phyloP scores from a whole-genome alignment of 2,888 invertebrate genomes.

The Drosophila barbarae region DNA sequence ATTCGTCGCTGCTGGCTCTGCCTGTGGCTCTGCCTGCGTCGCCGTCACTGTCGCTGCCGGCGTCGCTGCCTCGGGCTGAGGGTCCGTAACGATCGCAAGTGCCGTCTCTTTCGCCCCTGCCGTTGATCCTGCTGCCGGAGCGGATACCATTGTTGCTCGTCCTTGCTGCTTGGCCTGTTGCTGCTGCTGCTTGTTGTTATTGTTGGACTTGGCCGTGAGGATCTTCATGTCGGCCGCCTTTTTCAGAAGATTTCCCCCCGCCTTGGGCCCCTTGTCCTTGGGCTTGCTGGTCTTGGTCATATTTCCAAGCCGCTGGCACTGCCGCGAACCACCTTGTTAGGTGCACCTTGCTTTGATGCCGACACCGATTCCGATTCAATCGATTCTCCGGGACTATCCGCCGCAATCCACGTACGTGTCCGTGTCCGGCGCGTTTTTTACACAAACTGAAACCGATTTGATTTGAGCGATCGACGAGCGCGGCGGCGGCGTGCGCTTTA shows the following conservation, averaged over 20 bases:
- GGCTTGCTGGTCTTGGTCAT: constrained; percentile 64
- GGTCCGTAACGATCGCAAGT: constrained; percentile 3
- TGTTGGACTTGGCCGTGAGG: constrained; percentile 64
- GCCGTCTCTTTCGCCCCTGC: constrained; percentile 21
- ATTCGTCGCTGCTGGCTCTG: constrained; percentile 48
- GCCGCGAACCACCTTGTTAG: background rate
- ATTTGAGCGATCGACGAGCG: constrained; percentile 7
- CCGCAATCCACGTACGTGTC: constrained; percentile 57
- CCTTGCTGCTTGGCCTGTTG: constrained; percentile 35
- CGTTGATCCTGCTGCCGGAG: constrained; percentile 14
- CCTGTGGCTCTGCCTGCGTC: constrained; percentile 39
- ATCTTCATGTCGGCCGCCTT: constrained; percentile 77
- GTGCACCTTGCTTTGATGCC: constrained; percentile 2
- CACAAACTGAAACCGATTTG: constrained; percentile 61
- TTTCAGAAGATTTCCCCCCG: constrained; percentile 53
- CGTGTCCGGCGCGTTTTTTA: constrained; percentile 73
- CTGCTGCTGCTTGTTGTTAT: constrained; percentile 52
- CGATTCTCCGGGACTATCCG: constrained; percentile 26
- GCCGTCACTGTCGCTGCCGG: constrained; percentile 47
- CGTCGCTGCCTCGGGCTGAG: constrained; percentile 29
- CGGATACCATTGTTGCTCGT: constrained; percentile 10
- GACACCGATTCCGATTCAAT: constrained; percentile 15
- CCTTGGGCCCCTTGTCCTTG: constrained; percentile 56
- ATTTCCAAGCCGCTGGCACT: constrained; percentile 8
- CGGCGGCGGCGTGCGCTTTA: constrained; percentile 46